phyloP scores from a whole-genome alignment of 2,113 vertebrate species.

The Motacilla tschutschensis region DNA sequence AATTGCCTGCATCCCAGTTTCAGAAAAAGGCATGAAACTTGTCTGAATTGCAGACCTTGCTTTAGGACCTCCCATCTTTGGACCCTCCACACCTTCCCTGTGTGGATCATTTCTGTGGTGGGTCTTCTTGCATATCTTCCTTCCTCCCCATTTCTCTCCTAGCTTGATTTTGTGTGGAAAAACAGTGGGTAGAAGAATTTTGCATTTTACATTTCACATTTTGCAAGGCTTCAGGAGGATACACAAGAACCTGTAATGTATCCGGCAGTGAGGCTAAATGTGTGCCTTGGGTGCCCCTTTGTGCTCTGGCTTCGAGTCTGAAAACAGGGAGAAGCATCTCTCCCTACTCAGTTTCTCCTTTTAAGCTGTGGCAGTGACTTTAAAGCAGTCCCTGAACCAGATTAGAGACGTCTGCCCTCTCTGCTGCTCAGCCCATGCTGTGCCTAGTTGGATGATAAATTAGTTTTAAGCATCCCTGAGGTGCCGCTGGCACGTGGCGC shows the following conservation, averaged over 20 bases:
- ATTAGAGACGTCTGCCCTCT: neutral
- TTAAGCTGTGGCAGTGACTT: neutral
- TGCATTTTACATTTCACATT: neutral
- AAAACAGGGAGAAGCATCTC: neutral
- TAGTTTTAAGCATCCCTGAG: neutral
- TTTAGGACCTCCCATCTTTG: neutral
- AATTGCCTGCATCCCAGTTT: neutral
- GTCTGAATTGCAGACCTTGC: neutral
- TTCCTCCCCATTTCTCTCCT: neutral
- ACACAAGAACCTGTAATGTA: neutral
- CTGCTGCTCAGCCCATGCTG: neutral
- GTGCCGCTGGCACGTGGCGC: neutral
- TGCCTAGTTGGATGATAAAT: conserved; percentile 27
- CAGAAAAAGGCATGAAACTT: neutral
- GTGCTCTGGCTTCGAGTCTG: neutral
- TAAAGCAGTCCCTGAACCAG: neutral
- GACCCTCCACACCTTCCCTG: neutral
- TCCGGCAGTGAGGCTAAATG: fast-evolving
- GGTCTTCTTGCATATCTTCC: neutral
- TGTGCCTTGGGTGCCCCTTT: fast-evolving
- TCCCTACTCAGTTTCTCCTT: neutral
- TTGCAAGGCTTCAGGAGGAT: neutral
- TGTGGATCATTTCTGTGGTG: neutral
- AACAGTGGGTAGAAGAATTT: neutral
- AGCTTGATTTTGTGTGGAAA: neutral